Evolutionary conservation across 2,888 invertebrate species (phyloP).

Genomic region (Drosophila eohydei): DNA sequence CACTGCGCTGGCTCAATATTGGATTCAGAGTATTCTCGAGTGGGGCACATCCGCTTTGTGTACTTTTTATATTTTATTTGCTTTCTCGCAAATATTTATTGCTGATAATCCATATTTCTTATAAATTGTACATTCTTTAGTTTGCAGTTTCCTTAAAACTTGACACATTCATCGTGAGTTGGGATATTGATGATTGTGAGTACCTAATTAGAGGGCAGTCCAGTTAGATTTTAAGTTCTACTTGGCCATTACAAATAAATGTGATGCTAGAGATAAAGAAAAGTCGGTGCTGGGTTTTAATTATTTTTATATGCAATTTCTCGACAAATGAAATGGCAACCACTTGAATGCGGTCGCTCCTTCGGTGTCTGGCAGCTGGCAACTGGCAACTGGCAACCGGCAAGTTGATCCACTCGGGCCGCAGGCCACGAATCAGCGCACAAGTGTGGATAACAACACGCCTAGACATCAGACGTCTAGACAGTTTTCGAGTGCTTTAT

Average conservation of each 20-base stretch:
- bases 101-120: no score
- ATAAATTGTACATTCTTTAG: no score
- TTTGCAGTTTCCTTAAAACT: no score
- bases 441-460: conserved; percentile 70
- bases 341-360: conserved; percentile 43
- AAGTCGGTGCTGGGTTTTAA: conserved; percentile 41
- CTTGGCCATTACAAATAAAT: neutral
- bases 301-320: conserved; percentile 57
- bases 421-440: conserved; percentile 63
- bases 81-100: neutral
- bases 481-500: conserved; percentile 79
- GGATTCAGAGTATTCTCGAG: neutral
- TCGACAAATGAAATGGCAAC: conserved; percentile 62
- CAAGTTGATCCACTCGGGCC: conserved; percentile 51
- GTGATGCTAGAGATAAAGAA: conserved; percentile 15
- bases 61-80: no score
- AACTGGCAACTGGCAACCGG: conserved; percentile 31
- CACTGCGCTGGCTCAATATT: no score
- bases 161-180: neutral
- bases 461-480: conserved; percentile 80
- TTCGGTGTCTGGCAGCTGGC: conserved; percentile 16
- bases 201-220: neutral
- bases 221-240: neutral
- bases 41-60: neutral
- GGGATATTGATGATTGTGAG: neutral